phyloP scores from a whole-genome alignment of 2,113 vertebrate genomes.

The Rhodinocichla rosea region DNA sequence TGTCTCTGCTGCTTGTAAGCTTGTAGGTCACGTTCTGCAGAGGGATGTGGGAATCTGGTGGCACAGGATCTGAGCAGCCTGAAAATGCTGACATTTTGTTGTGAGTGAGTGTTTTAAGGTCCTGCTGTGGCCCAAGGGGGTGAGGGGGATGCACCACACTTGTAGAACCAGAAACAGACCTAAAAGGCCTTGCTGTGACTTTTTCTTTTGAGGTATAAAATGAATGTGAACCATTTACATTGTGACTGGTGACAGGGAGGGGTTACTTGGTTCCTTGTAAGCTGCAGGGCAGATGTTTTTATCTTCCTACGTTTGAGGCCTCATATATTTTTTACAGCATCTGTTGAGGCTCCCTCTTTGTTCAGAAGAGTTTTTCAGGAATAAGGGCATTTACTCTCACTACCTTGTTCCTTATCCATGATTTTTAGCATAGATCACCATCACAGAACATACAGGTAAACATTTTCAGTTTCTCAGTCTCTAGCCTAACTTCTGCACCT shows the following conservation, averaged over 20 bases:
- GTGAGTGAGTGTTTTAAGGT: not conserved
- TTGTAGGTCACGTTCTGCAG: not conserved
- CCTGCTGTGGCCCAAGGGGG: not conserved
- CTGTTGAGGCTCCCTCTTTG: not conserved
- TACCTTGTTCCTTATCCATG: not conserved
- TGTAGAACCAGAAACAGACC: not conserved
- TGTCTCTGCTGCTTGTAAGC: not conserved
- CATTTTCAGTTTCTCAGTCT: not conserved
- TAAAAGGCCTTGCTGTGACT: not conserved
- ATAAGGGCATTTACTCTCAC: not conserved
- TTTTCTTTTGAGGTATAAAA: not conserved
- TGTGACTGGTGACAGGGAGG: not conserved
- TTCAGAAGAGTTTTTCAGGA: not conserved
- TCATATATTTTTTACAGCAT: not conserved
- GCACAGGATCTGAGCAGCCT: not conserved
- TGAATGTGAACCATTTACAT: not conserved
- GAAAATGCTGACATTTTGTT: not conserved
- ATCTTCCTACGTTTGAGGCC: not conserved
- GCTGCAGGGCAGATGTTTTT: not conserved
- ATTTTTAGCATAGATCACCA: not conserved
- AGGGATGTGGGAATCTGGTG: not conserved
- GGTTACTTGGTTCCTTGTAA: not conserved
- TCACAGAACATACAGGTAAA: not conserved
- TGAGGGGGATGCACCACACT: not conserved
- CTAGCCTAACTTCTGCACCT: not conserved